Evolutionary conservation across 1,140 invertebrate species (phyloP).

Genomic region (Zaprionus nigranus): DNA sequence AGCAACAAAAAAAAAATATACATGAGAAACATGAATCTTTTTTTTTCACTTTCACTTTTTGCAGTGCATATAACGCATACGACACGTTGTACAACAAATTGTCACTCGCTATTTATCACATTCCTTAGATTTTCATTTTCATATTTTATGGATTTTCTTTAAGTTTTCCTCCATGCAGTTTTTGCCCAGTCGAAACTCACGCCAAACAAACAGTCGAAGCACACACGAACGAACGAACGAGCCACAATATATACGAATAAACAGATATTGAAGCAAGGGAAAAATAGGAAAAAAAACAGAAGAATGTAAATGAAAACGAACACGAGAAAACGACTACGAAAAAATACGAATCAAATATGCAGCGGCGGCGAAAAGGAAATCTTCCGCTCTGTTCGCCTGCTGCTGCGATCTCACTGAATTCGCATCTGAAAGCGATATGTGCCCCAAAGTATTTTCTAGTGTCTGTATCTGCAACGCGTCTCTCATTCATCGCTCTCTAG

Average conservation of each 20-base stretch:
- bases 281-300: conserved; percentile 13
- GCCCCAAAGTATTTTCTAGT: conserved; percentile 34
- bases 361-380: conserved; percentile 40
- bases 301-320: conserved; percentile 14
- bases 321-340: conserved; percentile 21
- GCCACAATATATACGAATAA: conserved; percentile 2
- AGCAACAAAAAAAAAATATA: not conserved
- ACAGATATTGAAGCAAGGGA: not conserved
- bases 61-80: conserved; percentile 60
- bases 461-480: conserved; percentile 28
- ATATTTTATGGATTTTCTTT: conserved; percentile 28
- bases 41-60: conserved; percentile 44
- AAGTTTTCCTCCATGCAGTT: conserved; percentile 7
- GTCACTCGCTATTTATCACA: conserved; percentile 10
- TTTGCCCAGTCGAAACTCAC: conserved; percentile 17
- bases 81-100: conserved; percentile 49
- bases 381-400: conserved; percentile 58
- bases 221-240: conserved; percentile 26
- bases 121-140: conserved; percentile 7
- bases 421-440: conserved; percentile 75
- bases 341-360: conserved; percentile 26
- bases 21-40: not conserved
- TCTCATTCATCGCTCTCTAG: conserved; percentile 12
- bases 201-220: conserved; percentile 28
- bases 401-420: conserved; percentile 62